Conservation (phyloP, 1,140 invertebrate genomes). For the Copidosoma floridanum region DNA sequence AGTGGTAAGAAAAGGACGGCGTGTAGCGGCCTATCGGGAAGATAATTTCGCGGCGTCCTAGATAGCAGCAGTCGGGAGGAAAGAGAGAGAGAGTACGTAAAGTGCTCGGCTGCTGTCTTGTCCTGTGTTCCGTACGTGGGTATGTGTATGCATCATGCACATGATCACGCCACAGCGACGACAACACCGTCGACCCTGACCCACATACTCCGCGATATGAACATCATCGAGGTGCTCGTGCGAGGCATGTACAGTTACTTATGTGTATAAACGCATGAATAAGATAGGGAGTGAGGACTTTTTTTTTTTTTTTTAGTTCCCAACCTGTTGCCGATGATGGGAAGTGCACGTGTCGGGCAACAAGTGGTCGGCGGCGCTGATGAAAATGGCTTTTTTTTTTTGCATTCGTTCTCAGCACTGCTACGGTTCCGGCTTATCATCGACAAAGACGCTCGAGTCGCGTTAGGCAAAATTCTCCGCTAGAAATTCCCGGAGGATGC, state of each 20-base stretch:
- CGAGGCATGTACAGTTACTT: slow-evolving; percentile 7
- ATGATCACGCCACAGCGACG: slow-evolving; percentile 33
- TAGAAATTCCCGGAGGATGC: too few relatives aligned
- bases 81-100: too few relatives aligned
- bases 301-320: neutral
- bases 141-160: slow-evolving; percentile 18
- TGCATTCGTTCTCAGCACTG: too few relatives aligned
- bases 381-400: too few relatives aligned
- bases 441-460: too few relatives aligned
- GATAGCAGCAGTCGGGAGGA: slow-evolving; percentile 5
- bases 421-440: too few relatives aligned
- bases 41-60: slow-evolving; percentile 18
- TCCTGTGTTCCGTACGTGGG: neutral
- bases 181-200: slow-evolving; percentile 52
- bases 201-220: slow-evolving; percentile 45
- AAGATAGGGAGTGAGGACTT: neutral
- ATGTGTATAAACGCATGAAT: neutral
- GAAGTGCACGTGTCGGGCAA: too few relatives aligned
- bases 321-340: too few relatives aligned
- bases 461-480: too few relatives aligned
- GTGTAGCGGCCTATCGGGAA: slow-evolving; percentile 4
- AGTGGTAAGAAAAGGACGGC: too few relatives aligned
- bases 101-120: too few relatives aligned
- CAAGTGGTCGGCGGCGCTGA: too few relatives aligned
- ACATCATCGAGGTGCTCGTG: neutral